These are phyloP conservation scores for Leguminivora glycinivorella DNA, from an alignment of 1,140 invertebrate genomes.

Conservation along the genomic window DNA sequence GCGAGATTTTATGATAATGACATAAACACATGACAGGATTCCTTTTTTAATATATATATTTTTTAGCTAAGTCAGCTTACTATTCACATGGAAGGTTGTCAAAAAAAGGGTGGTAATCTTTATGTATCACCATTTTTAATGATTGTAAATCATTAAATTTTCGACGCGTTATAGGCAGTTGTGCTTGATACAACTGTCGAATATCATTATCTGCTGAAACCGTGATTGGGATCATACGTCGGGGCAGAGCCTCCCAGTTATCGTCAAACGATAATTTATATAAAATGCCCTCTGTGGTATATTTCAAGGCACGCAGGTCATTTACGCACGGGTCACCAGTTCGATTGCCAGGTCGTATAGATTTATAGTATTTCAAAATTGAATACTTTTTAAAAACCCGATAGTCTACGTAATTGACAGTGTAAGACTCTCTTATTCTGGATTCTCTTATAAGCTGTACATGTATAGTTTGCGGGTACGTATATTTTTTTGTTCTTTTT, in stretches of 20 bases:
- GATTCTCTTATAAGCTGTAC: slow-evolving; percentile 1
- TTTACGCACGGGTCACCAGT: background rate
- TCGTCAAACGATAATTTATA: background rate
- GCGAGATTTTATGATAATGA: background rate
- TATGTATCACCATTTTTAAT: slow-evolving; percentile 6
- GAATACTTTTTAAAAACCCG: background rate
- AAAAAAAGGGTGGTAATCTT: slow-evolving; percentile 9
- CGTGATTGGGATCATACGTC: background rate
- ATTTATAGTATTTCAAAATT: background rate
- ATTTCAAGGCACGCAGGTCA: background rate
- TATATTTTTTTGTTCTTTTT: background rate
- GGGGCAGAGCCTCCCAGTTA: background rate
- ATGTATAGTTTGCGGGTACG: background rate
- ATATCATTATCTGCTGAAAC: background rate
- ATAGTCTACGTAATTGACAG: slow-evolving; percentile 1
- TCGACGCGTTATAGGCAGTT: background rate
- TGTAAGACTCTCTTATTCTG: background rate
- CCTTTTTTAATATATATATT: background rate
- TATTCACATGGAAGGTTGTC: slow-evolving; percentile 7
- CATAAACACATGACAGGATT: background rate
- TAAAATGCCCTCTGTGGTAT: background rate
- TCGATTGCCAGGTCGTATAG: background rate
- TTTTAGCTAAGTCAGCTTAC: background rate
- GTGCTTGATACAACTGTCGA: slow-evolving; percentile 1
- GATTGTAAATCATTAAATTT: slow-evolving; percentile 8